Evolutionary conservation across 2,113 vertebrate genomes (phyloP), one percentile per base, ranked within the genome.

Genomic region (Periophthalmodon schlosseri): DNA sequence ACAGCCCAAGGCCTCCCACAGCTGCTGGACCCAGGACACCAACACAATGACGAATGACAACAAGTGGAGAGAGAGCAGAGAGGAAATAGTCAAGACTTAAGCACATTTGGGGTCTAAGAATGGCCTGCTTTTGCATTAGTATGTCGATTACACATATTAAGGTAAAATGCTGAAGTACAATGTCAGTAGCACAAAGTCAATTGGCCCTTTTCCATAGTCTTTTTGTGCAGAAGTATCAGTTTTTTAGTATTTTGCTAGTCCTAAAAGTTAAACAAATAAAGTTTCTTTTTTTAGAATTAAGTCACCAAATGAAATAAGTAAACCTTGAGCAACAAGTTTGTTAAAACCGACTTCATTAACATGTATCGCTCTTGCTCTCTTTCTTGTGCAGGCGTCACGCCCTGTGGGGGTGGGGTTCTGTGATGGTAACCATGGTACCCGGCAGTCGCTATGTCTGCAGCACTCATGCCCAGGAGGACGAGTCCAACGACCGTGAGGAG

Each of bases 391-490:
- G 94, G 93, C 82, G 46, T 86, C 75, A 72, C 75, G 76, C 85
- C 88, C 84, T 86, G 56, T 89, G 89, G 89, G 80, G 84, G 84
- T 89, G 84, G 90, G 91, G 85, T 80, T 90, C 84, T 89, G 90
- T 91, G 89, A 93, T 87, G 85, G 83, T 92, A 85, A 94, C 89
- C 87, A 94, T 96, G 94, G 88, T 94, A 89, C 94, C 92, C 60
- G 82, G 88, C 84, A 87, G 88, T 57, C 87, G 88, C 79, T 82
- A 90, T 86, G 85, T 91, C 84, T 92, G 92, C 88, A 83, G 87
- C 81, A 82, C 83, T 80, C 91, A 91, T 2, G 80, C 76, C 0
- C 79, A 75, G 80, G 90, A 91, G 69, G 93, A 93, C 4, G 91
- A 95, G 76, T 77, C 88, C 47, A 94, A 95, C 63, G 93, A 94